Base-by-base conservation (phyloP, 2,888 invertebrate species). In the Trissolcus brochymenae region DNA sequence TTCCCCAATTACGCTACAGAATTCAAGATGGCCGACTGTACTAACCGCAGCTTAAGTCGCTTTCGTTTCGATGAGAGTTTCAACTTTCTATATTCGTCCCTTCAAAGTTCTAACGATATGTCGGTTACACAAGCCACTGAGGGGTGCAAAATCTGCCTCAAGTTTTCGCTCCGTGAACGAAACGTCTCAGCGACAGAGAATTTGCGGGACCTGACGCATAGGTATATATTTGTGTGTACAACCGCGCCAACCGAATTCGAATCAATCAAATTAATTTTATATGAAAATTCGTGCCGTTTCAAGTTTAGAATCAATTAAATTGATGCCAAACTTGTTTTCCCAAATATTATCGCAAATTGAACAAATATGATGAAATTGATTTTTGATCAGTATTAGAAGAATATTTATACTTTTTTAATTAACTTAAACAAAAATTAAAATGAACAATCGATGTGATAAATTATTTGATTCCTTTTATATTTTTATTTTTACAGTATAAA, bases 51-150 rank as follows among this genome's bases (percentile, higher is more conserved):
- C 76, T 68, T 76, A 79, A 79, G 79, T 79, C 76, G 76, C 75
- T 75, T 78, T 71, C 78, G 75, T 78, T 76, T 73, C 72, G 66
- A 79, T 78, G 77, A 70, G 64, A 78, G 75, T 72, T 72, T 68
- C 75, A 76, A 79, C 76, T 79, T 79, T 79, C 78, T 75, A 67
- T 75, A 75, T 67, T 78, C 72, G 73, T 65, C 62, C 75, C 61
- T 76, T 73, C 77, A 76, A 79, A 78, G 78, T 81, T 77, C 82
- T 83, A 82, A 83, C 82, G 81, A 81, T 81, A 81, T 79, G 81
- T 82, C 81, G 82, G 82, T 83, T 82, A 83, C 80, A 82, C 81
- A 81, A 81, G 76, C 71, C 80, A 80, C 82, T 11, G 80, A 81
- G 82, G 81, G 82, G 77, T 76, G 76, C 72, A 79, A 82, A 82